These are phyloP conservation scores for Pluvialis apricaria DNA, from an alignment of 2,113 vertebrate species.

Conservation along the genomic window DNA sequence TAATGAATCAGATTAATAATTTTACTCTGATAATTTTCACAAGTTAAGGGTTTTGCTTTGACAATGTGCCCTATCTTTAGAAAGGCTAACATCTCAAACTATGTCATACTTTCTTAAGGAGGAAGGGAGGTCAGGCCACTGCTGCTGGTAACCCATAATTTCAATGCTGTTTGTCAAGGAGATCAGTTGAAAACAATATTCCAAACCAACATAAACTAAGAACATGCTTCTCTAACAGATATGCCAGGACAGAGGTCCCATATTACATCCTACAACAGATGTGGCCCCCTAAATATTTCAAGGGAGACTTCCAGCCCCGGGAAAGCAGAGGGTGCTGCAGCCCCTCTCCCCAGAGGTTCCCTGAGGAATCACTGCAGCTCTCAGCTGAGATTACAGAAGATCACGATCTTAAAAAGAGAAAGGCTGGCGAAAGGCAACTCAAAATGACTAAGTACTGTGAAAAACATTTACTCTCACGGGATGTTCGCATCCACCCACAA, in stretches of 20 bases:
- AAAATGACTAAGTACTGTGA: background rate
- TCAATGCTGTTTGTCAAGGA: background rate
- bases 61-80: background rate
- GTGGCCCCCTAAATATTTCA: accelerated
- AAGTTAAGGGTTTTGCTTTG: background rate
- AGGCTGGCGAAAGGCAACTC: background rate
- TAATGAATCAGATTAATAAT: background rate
- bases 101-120: background rate
- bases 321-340: background rate
- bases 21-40: background rate
- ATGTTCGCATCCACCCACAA: background rate
- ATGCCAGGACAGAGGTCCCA: background rate
- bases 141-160: background rate
- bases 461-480: background rate
- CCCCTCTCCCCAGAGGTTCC: background rate
- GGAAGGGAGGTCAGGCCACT: background rate
- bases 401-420: background rate
- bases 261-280: background rate
- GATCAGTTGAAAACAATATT: background rate
- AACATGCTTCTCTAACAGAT: background rate
- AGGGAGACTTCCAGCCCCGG: background rate
- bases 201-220: background rate
- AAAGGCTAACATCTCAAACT: background rate
- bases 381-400: background rate
- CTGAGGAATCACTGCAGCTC: background rate